Evolutionary conservation across 2,888 invertebrate genomes (phyloP).

Genomic region (Oligia strigilis): DNA sequence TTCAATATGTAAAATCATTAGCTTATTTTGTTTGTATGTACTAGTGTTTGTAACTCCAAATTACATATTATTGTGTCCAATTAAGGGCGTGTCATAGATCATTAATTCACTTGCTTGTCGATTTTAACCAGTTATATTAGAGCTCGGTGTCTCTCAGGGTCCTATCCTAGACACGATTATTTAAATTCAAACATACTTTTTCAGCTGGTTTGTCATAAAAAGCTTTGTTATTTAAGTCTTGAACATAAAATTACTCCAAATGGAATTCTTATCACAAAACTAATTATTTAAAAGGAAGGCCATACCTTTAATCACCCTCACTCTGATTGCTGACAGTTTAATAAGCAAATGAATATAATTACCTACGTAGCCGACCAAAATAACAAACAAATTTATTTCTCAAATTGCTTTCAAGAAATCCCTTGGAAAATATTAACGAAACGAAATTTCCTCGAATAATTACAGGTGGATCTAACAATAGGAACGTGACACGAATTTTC

Average conservation of each 20-base stretch:
- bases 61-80: background rate
- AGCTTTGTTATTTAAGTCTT: background rate
- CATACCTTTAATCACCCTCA: constrained; percentile 6
- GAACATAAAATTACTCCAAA: background rate
- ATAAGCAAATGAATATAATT: constrained; percentile 52
- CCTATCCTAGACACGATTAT: background rate
- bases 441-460: constrained; percentile 56
- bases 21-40: background rate
- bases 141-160: background rate
- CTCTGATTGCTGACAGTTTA: constrained; percentile 7
- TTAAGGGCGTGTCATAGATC: background rate
- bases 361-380: constrained; percentile 25
- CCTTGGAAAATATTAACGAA: constrained; percentile 43
- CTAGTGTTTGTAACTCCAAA: background rate
- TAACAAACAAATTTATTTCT: constrained; percentile 43
- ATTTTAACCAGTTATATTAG: background rate
- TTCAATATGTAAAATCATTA: background rate
- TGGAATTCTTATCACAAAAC: constrained; percentile 7
- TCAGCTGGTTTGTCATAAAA: background rate
- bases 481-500: constrained; percentile 61
- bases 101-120: background rate
- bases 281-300: background rate
- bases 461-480: constrained; percentile 50
- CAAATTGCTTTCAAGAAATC: constrained; percentile 14
- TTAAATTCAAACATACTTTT: background rate